Evolutionary conservation across 2,888 invertebrate species (phyloP).

Genomic region (Laspeyria flexula): DNA sequence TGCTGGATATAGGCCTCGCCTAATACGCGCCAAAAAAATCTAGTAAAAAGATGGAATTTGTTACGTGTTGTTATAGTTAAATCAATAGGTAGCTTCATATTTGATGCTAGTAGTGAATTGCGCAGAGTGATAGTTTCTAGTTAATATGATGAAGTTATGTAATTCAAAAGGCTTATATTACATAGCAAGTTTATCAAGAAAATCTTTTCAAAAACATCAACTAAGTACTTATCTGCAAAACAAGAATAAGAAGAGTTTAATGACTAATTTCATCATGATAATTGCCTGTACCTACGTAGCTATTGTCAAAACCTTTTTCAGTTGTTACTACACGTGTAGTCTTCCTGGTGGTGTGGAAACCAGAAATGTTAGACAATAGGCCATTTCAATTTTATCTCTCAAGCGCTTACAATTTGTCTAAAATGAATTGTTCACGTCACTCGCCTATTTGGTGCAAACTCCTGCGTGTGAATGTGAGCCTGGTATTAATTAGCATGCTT

Average conservation of each 20-base stretch:
- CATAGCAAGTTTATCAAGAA: neutral
- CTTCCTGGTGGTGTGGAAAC: conserved; percentile 67
- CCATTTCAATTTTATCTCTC: conserved; percentile 60
- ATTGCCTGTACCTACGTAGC: conserved; percentile 26
- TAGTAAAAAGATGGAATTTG: too few species aligned
- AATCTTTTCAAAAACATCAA: neutral
- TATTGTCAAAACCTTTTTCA: conserved; percentile 44
- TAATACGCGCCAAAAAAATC: too few species aligned
- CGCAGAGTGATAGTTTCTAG: too few species aligned
- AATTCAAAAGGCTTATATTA: neutral
- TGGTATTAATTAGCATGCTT: conserved; percentile 33
- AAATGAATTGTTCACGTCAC: conserved; percentile 55
- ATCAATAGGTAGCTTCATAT: too few species aligned
- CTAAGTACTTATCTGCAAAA: neutral
- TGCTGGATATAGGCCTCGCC: too few species aligned
- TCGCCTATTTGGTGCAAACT: conserved; percentile 50
- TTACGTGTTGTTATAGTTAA: too few species aligned
- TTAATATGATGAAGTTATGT: too few species aligned
- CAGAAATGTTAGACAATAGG: conserved; percentile 64
- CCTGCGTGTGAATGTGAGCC: conserved; percentile 43
- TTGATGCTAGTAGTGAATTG: too few species aligned
- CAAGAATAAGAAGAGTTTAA: neutral
- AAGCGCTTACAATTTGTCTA: conserved; percentile 63
- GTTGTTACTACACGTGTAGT: conserved; percentile 35
- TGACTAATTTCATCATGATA: conserved; percentile 17